These are phyloP conservation scores for Psittacula cyanocephala DNA, from an alignment of 2,113 vertebrate genomes.

Conservation along the genomic window DNA sequence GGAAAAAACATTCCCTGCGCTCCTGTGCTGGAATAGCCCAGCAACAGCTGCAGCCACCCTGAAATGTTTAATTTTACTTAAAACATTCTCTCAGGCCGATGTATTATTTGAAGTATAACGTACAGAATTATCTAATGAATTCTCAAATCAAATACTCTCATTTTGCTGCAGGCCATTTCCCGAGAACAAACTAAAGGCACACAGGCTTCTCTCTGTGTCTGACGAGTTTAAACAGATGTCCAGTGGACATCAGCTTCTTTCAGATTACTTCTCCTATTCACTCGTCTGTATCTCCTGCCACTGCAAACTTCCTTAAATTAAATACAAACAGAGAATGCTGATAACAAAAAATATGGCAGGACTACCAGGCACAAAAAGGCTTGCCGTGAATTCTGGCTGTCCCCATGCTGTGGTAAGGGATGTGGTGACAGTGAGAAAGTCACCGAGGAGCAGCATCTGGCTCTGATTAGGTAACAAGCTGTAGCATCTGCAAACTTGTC, in stretches of 20 bases:
- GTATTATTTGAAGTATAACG: constrained; percentile 36
- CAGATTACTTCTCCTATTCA: neutral
- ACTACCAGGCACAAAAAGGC: neutral
- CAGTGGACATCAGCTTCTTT: neutral
- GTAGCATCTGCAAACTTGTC: constrained; percentile 57
- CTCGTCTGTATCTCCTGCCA: neutral
- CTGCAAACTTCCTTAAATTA: neutral
- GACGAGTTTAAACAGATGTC: constrained; percentile 23
- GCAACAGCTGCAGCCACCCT: neutral
- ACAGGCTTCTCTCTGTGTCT: neutral
- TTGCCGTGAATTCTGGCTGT: neutral
- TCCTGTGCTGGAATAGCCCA: neutral
- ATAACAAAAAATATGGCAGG: neutral
- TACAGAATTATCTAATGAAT: constrained; percentile 66
- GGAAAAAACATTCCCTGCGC: neutral
- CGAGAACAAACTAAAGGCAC: constrained; percentile 19
- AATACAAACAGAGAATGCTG: constrained; percentile 15
- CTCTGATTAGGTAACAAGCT: constrained; percentile 58
- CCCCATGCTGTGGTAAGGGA: neutral
- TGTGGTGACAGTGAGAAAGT: neutral
- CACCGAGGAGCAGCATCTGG: constrained; percentile 32
- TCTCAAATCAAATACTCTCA: constrained; percentile 58
- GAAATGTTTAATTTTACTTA: constrained; percentile 38
- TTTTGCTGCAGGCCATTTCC: constrained; percentile 62
- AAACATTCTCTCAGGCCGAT: constrained; percentile 48